A percentile compares a stretch with the other conserved stretches of the same genome.
Conservation (phyloP, 2,888 invertebrate species). For the Drosophila anceps region DNA sequence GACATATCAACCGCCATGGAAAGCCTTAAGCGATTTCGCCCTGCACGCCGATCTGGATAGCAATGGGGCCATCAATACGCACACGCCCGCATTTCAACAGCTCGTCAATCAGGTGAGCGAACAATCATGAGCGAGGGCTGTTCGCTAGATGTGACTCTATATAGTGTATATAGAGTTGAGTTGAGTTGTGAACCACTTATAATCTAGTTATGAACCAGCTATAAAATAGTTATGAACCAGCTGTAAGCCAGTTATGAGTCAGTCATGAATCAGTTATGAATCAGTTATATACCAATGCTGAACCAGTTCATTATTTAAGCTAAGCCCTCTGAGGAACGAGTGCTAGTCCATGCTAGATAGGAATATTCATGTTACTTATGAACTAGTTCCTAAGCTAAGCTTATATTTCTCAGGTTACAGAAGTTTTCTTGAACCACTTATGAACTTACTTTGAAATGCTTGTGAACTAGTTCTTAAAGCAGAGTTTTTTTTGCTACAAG, state of each 20-base stretch:
- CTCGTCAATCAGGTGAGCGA: constrained; percentile 94
- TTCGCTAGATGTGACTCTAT: neutral
- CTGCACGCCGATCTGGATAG: constrained; percentile 96
- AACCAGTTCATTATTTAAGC: neutral
- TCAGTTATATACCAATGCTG: no score
- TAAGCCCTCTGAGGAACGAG: neutral
- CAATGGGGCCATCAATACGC: constrained; percentile 91
- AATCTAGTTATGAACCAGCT: neutral
- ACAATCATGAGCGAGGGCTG: neutral
- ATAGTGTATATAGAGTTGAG: no score
- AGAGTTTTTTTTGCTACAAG: no score
- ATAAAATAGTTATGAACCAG: neutral
- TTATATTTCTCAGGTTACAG: neutral
- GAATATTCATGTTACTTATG: neutral
- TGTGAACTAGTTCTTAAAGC: neutral
- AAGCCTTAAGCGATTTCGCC: constrained; percentile 97
- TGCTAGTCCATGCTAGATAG: no score
- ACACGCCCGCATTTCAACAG: constrained; percentile 97
- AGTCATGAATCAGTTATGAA: neutral
- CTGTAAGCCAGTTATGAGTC: neutral
- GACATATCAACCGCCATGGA: constrained; percentile 99
- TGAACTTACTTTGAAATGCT: neutral
- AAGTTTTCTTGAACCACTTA: no score
- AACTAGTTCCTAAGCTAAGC: neutral
- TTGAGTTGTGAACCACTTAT: neutral